Percentiles rank a stretch among this genome's conserved stretches.
These are phyloP conservation scores for Drosophila aff. DNA, from an alignment of 1,140 invertebrate species.

Conservation along the genomic window DNA sequence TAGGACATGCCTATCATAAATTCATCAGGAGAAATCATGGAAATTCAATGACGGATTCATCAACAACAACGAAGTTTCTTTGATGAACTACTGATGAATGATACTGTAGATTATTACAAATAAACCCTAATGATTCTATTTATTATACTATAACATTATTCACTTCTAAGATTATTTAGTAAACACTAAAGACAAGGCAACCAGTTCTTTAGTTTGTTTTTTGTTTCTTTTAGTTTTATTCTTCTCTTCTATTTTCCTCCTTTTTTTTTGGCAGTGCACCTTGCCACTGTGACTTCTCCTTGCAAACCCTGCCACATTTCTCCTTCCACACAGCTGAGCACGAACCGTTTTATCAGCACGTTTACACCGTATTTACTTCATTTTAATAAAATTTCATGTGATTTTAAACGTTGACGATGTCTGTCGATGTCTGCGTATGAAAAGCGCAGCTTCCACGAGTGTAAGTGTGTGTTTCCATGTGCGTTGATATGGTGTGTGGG, in stretches of 20 bases:
- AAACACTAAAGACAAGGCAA: neutral
- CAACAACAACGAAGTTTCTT: neutral
- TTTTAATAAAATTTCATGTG: conserved; percentile 85
- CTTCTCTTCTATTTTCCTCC: no score
- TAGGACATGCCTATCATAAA: neutral
- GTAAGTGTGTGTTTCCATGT: conserved; percentile 5
- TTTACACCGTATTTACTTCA: conserved; percentile 85
- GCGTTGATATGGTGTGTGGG: conserved; percentile 20
- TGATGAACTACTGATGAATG: neutral
- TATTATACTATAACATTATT: neutral
- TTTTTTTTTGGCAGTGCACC: conserved; percentile 9
- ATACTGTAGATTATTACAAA: no score
- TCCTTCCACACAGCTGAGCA: conserved; percentile 80
- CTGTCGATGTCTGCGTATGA: conserved; percentile 75
- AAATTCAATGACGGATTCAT: neutral
- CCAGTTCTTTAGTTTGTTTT: neutral
- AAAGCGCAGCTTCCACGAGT: conserved; percentile 54
- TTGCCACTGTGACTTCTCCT: conserved; percentile 1
- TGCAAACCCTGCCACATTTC: conserved; percentile 40
- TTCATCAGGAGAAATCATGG: neutral
- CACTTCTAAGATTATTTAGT: neutral
- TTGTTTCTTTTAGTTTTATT: no score
- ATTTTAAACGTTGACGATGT: conserved; percentile 77
- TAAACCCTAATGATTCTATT: no score
- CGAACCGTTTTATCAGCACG: conserved; percentile 84